These are phyloP conservation scores for Galerucella pusilla DNA, from an alignment of 2,888 invertebrate species.

Conservation along the genomic window DNA sequence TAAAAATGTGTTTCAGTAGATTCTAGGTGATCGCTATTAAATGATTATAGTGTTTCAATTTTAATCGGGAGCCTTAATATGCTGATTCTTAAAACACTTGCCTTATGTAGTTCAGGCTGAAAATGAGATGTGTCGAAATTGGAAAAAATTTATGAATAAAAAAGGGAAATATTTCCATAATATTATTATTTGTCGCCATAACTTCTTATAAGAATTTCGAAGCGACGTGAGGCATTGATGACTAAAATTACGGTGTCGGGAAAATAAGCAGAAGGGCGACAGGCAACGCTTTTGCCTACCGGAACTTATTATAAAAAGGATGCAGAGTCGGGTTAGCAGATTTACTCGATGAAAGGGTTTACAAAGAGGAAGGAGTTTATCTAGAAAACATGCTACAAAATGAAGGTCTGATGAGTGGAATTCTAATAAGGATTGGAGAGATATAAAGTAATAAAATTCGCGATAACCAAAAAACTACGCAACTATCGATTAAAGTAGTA, in stretches of 20 bases:
- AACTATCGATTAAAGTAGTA: too few species aligned
- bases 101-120: background rate
- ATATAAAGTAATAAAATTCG: too few species aligned
- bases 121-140: background rate
- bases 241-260: constrained; percentile 35
- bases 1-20: background rate
- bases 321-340: constrained; percentile 18
- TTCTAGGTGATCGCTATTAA: too few species aligned
- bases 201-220: constrained; percentile 30
- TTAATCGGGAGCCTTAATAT: background rate
- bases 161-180: constrained; percentile 32
- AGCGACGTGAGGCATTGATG: constrained; percentile 38
- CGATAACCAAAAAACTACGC: too few species aligned
- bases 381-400: background rate
- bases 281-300: constrained; percentile 42
- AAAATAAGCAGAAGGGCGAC: constrained; percentile 34
- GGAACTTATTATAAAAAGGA: constrained; percentile 42
- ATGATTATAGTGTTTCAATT: too few species aligned
- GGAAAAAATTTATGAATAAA: constrained; percentile 8
- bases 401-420: background rate
- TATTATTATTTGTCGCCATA: constrained; percentile 36
- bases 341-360: constrained; percentile 21
- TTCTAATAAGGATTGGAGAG: too few species aligned
- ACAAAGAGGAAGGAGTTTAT: constrained; percentile 5
- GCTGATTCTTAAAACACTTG: background rate